These are phyloP conservation scores for Aquatica leii DNA, from an alignment of 2,888 invertebrate genomes.

Conservation along the genomic window DNA sequence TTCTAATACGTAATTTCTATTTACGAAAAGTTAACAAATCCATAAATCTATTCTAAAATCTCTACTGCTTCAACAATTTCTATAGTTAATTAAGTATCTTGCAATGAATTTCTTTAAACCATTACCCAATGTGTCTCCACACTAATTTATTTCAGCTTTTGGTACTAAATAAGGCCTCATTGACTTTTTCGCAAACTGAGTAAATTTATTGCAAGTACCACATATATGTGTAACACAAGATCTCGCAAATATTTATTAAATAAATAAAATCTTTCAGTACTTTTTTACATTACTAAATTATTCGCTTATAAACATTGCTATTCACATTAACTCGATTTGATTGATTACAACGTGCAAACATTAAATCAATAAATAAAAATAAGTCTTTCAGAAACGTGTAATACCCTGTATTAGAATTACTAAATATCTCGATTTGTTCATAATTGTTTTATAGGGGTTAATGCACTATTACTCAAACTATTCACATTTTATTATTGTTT, in stretches of 20 bases:
- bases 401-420: conserved; percentile 10
- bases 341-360: too few relatives aligned
- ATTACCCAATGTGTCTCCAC: not conserved
- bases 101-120: conserved; percentile 19
- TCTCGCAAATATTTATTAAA: too few relatives aligned
- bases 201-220: conserved; percentile 13
- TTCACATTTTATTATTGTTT: conserved; percentile 24
- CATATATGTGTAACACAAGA: not conserved
- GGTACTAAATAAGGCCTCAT: conserved; percentile 14
- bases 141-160: not conserved
- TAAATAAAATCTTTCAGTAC: too few relatives aligned
- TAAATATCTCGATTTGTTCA: not conserved
- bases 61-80: conserved; percentile 26
- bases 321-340: too few relatives aligned
- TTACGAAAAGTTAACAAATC: conserved; percentile 33
- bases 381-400: conserved; percentile 4
- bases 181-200: not conserved
- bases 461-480: not conserved
- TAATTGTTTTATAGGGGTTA: not conserved
- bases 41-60: conserved; percentile 26
- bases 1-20: conserved; percentile 19
- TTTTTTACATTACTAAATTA: too few relatives aligned
- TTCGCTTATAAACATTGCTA: too few relatives aligned
- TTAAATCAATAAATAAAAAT: not conserved
- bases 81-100: conserved; percentile 15